Evolutionary conservation across 2,113 vertebrate genomes (phyloP).

Genomic region (Actenoides hombroni): DNA sequence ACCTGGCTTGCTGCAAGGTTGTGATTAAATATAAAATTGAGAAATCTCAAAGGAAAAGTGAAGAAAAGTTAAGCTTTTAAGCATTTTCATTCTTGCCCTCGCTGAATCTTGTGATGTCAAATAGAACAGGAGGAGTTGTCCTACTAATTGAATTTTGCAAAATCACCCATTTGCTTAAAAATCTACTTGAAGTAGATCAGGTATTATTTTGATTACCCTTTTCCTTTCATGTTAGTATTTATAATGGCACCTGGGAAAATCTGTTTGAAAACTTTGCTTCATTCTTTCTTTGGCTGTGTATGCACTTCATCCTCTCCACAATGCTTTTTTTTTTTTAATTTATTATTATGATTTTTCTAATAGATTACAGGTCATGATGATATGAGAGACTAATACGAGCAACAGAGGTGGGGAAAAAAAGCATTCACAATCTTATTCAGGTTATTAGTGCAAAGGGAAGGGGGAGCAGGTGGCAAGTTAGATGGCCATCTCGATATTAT

Average conservation of each 20-base stretch:
- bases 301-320: neutral
- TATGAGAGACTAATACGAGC: neutral
- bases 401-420: neutral
- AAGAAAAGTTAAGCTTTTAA: neutral
- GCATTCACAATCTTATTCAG: neutral
- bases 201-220: neutral
- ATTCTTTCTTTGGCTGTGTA: neutral
- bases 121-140: neutral
- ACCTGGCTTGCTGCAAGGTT: neutral
- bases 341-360: too few relatives aligned
- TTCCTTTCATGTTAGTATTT: neutral
- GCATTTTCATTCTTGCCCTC: conserved; percentile 7
- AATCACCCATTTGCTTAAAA: conserved; percentile 17
- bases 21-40: conserved; percentile 1
- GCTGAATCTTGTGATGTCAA: neutral
- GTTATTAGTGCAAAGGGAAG: conserved; percentile 20
- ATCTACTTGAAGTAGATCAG: neutral
- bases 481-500: neutral
- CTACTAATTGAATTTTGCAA: conserved; percentile 15
- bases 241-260: conserved; percentile 26
- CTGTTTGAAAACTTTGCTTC: neutral
- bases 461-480: conserved; percentile 31
- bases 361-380: neutral
- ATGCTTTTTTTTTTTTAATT: neutral
- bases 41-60: conserved; percentile 4